Percentiles rank a stretch among this genome's conserved stretches.
Evolutionary conservation across 2,113 vertebrate species (phyloP).

Genomic region (Isurus oxyrinchus): DNA sequence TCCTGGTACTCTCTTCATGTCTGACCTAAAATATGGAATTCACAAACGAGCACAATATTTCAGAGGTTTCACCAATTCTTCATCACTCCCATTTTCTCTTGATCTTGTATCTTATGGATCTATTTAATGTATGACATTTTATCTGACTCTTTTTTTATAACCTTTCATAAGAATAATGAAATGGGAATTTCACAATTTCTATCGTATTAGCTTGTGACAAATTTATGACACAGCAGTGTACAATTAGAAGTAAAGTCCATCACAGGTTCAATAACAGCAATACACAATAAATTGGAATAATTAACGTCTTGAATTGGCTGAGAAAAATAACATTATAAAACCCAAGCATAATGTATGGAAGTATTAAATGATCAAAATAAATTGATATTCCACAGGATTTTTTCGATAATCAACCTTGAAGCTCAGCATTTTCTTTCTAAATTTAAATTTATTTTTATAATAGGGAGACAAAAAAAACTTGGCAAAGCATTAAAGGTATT

Average conservation of each 20-base stretch:
- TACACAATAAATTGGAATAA: neutral
- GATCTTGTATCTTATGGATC: neutral
- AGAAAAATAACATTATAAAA: neutral
- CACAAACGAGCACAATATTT: neutral
- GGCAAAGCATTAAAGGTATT: neutral
- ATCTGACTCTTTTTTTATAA: neutral
- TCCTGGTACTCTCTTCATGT: neutral
- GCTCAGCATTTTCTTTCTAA: neutral
- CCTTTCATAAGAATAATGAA: neutral
- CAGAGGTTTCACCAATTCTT: neutral
- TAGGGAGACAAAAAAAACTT: neutral
- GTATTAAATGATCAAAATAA: neutral
- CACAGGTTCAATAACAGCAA: neutral
- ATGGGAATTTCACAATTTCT: neutral
- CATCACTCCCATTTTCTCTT: neutral
- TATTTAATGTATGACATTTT: neutral
- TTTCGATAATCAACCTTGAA: neutral
- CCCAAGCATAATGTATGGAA: neutral
- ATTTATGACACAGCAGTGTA: neutral
- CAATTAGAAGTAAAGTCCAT: neutral
- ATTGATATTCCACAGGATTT: neutral
- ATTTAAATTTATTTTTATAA: slow-evolving; percentile 7
- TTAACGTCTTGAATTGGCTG: neutral
- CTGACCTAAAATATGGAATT: neutral
- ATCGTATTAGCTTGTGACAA: neutral